These are phyloP conservation scores for Deilephila porcellus DNA, from an alignment of 2,888 invertebrate genomes.

Conservation along the genomic window DNA sequence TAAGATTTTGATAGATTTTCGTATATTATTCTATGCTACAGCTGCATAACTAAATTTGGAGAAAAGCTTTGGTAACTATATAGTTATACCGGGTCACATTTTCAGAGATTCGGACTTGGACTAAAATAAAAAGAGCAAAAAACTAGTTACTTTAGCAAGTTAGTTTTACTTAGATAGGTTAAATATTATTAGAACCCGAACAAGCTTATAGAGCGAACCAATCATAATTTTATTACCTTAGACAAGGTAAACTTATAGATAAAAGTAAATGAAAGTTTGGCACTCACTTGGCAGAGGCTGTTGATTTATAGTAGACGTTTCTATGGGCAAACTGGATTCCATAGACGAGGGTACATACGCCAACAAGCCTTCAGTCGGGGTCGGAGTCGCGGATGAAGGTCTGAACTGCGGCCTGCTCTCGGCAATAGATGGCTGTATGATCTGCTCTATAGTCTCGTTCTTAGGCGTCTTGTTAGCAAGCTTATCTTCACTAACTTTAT, in stretches of 20 bases:
- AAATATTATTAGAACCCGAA: too few relatives aligned
- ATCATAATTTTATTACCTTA: too few relatives aligned
- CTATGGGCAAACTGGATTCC: slow-evolving; percentile 50
- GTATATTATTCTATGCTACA: too few relatives aligned
- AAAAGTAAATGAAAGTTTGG: not conserved
- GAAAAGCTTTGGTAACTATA: too few relatives aligned
- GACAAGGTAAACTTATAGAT: not conserved
- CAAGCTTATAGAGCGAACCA: too few relatives aligned
- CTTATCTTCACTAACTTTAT: slow-evolving; percentile 59
- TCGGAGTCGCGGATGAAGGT: slow-evolving; percentile 55
- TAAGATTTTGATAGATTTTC: not conserved
- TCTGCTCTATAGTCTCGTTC: slow-evolving; percentile 62
- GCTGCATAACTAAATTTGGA: too few relatives aligned
- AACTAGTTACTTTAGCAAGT: too few relatives aligned
- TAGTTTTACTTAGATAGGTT: too few relatives aligned
- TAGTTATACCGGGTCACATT: too few relatives aligned
- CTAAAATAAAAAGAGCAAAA: too few relatives aligned
- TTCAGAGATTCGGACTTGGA: too few relatives aligned
- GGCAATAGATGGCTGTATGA: slow-evolving; percentile 65
- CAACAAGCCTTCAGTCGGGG: slow-evolving; percentile 70
- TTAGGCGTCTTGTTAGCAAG: slow-evolving; percentile 53
- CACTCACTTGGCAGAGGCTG: slow-evolving; percentile 71
- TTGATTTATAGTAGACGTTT: slow-evolving; percentile 68
- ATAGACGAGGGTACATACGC: slow-evolving; percentile 52
- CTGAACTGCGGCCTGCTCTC: slow-evolving; percentile 50